Percentiles rank a stretch among this genome's conserved stretches.
Evolutionary conservation across 2,113 vertebrate genomes (phyloP).

Genomic region (Leuciscus idus): DNA sequence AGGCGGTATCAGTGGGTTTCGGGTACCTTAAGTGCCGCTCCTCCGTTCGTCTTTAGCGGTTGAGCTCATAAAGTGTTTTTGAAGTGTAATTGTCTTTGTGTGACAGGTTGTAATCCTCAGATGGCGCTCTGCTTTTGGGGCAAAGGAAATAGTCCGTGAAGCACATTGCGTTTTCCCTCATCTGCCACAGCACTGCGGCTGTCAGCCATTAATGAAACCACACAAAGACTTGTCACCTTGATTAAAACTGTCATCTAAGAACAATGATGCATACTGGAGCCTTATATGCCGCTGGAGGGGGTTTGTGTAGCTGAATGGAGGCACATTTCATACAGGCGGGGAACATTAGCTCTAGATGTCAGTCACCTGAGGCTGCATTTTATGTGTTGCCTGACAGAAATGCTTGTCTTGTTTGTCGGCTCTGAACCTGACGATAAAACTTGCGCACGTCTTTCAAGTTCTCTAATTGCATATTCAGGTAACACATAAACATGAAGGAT

Average conservation of each 20-base stretch:
- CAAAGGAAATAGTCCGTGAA: slow-evolving; percentile 49
- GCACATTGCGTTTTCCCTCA: slow-evolving; percentile 45
- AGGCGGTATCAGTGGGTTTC: neutral
- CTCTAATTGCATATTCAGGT: slow-evolving; percentile 11
- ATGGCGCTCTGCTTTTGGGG: slow-evolving; percentile 43
- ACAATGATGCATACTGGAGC: slow-evolving; percentile 53
- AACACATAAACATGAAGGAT: slow-evolving; percentile 19
- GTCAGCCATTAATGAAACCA: slow-evolving; percentile 57
- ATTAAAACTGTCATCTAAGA: slow-evolving; percentile 59
- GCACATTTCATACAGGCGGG: slow-evolving; percentile 48
- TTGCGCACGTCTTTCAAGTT: neutral
- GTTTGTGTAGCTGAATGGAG: slow-evolving; percentile 51
- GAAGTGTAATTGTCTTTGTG: slow-evolving; percentile 44
- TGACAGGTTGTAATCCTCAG: slow-evolving; percentile 51
- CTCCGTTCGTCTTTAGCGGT: slow-evolving; percentile 34
- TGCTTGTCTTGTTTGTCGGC: slow-evolving; percentile 17
- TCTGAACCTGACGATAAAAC: neutral
- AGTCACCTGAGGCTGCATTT: slow-evolving; percentile 43
- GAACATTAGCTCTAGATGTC: slow-evolving; percentile 43
- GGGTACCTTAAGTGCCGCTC: slow-evolving; percentile 16
- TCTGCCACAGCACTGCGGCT: slow-evolving; percentile 46
- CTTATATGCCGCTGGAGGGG: slow-evolving; percentile 50
- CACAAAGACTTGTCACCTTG: slow-evolving; percentile 58
- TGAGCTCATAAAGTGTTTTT: slow-evolving; percentile 41
- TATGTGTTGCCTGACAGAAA: slow-evolving; percentile 6